These are phyloP conservation scores for Epinephelus coioides DNA, from an alignment of 2,797 vertebrate genomes.

Conservation along the genomic window DNA sequence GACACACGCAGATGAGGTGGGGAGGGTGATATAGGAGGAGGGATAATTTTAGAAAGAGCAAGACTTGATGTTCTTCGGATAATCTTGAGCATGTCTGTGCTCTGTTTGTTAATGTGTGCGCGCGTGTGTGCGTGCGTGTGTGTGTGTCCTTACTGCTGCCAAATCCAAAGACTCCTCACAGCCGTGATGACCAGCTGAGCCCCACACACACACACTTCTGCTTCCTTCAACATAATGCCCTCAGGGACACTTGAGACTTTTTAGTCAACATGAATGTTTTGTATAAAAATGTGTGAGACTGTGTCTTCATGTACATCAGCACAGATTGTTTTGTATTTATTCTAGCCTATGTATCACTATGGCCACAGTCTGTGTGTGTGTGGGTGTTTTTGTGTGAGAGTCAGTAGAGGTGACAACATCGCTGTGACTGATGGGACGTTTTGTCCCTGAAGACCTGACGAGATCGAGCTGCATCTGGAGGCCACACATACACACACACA, in stretches of 20 bases:
- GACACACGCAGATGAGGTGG: conserved; percentile 34
- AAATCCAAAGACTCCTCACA: conserved; percentile 29
- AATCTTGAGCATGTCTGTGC: conserved; percentile 50
- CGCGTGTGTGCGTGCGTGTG: conserved; percentile 13
- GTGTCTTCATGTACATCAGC: conserved; percentile 11
- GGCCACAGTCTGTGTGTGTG: conserved; percentile 22
- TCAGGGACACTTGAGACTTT: conserved; percentile 9
- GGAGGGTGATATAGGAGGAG: conserved; percentile 38
- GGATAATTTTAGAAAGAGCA: conserved; percentile 54
- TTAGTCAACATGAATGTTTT: conserved; percentile 19
- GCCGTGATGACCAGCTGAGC: conserved; percentile 55
- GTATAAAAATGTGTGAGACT: conserved; percentile 5
- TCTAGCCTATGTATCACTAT: conserved; percentile 19
- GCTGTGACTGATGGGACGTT: conserved; percentile 55
- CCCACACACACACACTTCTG: conserved; percentile 14
- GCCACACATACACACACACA: conserved; percentile 34
- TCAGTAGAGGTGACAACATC: conserved; percentile 38
- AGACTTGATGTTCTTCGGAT: conserved; percentile 66
- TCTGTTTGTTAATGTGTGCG: conserved; percentile 32
- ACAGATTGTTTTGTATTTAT: conserved; percentile 19
- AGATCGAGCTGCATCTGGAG: conserved; percentile 57
- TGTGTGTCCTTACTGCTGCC: conserved; percentile 18
- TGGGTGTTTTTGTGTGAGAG: conserved; percentile 5
- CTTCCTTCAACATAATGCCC: background rate
- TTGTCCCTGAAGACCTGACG: conserved; percentile 58